Evolutionary conservation across 2,888 invertebrate genomes (phyloP).

Genomic region (Anorthoa munda): DNA sequence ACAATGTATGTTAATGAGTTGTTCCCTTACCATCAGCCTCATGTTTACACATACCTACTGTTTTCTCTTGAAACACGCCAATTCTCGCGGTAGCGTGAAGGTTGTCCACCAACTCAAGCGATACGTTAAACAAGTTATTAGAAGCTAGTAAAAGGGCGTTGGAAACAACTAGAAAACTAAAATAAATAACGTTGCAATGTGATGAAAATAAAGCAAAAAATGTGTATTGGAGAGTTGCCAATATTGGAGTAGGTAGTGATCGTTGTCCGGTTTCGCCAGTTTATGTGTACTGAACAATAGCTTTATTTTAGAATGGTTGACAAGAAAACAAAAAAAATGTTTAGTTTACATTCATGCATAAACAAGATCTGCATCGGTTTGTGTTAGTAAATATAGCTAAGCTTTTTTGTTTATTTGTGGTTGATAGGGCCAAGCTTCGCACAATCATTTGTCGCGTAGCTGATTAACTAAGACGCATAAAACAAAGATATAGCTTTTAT

Average conservation of each 20-base stretch:
- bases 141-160: conserved; percentile 19
- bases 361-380: not conserved
- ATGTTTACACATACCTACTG: conserved; percentile 37
- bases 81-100: conserved; percentile 31
- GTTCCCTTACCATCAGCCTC: conserved; percentile 24
- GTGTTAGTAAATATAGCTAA: conserved; percentile 27
- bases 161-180: conserved; percentile 26
- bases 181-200: conserved; percentile 49
- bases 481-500: not conserved
- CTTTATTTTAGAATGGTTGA: conserved; percentile 29
- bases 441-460: not conserved
- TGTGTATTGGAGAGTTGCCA: conserved; percentile 62
- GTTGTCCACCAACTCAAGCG: conserved; percentile 33
- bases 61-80: conserved; percentile 47
- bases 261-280: conserved; percentile 19
- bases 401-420: not conserved
- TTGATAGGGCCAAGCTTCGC: not conserved
- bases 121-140: conserved; percentile 24
- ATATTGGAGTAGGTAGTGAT: conserved; percentile 22
- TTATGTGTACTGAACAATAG: conserved; percentile 28
- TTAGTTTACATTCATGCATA: conserved; percentile 45
- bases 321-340: conserved; percentile 33
- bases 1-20: conserved; percentile 60
- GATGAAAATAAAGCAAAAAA: conserved; percentile 55
- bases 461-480: not conserved